Evolutionary conservation across 2,888 invertebrate genomes (phyloP), one percentile per base, ranked within the genome.

Genomic region (Cremastinae sp.): DNA sequence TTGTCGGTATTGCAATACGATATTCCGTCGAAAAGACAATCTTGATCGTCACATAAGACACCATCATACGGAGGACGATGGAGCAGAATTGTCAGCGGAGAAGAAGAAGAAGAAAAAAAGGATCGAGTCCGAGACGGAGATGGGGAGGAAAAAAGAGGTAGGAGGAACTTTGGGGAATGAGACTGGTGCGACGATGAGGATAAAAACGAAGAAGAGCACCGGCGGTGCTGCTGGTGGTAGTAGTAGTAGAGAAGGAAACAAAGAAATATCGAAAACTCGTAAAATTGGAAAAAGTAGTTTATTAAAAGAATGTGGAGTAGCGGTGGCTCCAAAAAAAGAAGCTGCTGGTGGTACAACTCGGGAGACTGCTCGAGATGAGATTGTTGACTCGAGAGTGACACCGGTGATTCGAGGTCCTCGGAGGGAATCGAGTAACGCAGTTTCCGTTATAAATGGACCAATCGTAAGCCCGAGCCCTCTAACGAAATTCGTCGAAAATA

Each of bases 1-100:
- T 16, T 96, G 96, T 86, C 92, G 92, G 77, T 91, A 94, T 22
- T 96, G 96, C 88, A 91, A 92, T 41, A 93, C 93, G 7, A 92
- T 92, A 45, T 96, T 96, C 85, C 91, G 94, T 51, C 91, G 96
- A 74, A 95, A 94, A 86, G 96, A 96, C 87, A 96, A 96, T 86
- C 91, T 96, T 74, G 92, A 93, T 75, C 92, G 96, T 0, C 96
- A 96, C 87, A 91, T 95, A 71, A 92, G 94, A 66, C 95, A 95
- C 87, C 94, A 95, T 66, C 96, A 96, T 88, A 93, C 93, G 0
- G 92, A 89, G 14, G 81, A 83, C 53, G 51, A 56, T 8, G 28
- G n/a, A n/a, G n/a, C 36, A 0, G 43, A 28, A 16, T 18, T 8
- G 28, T 43, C 14, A 18, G 7, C 18, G 20, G 41, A 20, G 1